Evolutionary conservation across 23 tunicate species (phyloP), one percentile per base, ranked within the genome.

Genomic region (Aplidium turbinatum): DNA sequence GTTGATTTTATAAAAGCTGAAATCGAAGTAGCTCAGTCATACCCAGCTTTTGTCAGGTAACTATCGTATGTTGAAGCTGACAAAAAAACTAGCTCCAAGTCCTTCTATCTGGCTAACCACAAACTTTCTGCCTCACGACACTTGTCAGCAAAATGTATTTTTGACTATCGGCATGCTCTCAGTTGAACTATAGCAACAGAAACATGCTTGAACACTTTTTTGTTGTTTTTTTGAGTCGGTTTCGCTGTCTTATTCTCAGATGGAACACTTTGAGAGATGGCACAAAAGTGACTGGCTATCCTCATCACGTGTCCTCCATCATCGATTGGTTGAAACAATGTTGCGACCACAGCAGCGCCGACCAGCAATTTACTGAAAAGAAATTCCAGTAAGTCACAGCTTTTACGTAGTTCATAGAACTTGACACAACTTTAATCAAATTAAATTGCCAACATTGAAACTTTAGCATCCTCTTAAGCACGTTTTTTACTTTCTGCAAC

Each of bases 31-130:
- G 50, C 19, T 36, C 7, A 7, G 24, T 6, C 50, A 19, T 25
- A 16, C 23, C 72, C 20, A 65, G 50, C 38, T 2, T 65, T 65
- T 65, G 50, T 36, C 21, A 65, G 72, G 72, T 65, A 65, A 28
- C 7, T 31, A 28, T 42, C 13, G 48, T 42, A 42, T 13, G 9
- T 13, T 42, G 48, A 42, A 42, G 48, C 48, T 13, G 13, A 42
- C 48, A 9, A 42, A 9, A 42, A 42, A 9, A 42, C 48, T 13
- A 42, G 13, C 13, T 9, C 48, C 48, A 42, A 42, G n/a, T n/a
- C n/a, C n/a, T n/a, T n/a, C n/a, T n/a, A n/a, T n/a, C n/a, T n/a
- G n/a, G n/a, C n/a, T n/a, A n/a, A n/a, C n/a, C n/a, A n/a, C n/a
- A n/a, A n/a, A n/a, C n/a, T n/a, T n/a, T n/a, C n/a, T n/a, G n/a